A percentile compares a stretch with the other conserved stretches of the same genome.
These are phyloP conservation scores for Nineta flava DNA, from an alignment of 2,888 invertebrate species.

Conservation along the genomic window DNA sequence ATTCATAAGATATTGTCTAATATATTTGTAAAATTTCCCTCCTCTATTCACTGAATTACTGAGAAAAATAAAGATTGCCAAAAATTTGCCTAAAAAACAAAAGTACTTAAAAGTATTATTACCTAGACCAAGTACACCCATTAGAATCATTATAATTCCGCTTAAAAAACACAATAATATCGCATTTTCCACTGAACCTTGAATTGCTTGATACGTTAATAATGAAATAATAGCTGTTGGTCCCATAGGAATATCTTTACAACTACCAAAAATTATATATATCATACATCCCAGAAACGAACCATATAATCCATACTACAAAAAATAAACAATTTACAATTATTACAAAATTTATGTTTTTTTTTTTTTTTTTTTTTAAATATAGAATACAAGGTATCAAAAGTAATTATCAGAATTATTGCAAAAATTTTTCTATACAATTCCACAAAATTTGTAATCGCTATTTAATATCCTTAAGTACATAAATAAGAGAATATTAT, in stretches of 20 bases:
- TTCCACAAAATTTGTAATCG: background rate
- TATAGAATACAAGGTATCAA: background rate
- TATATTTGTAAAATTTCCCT: background rate
- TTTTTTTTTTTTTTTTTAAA: too few relatives aligned
- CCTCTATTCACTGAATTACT: too few relatives aligned
- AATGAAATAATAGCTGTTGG: slow-evolving; percentile 86
- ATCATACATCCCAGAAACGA: slow-evolving; percentile 86
- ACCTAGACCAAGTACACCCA: slow-evolving; percentile 72
- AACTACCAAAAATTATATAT: slow-evolving; percentile 80
- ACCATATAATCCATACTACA: slow-evolving; percentile 79
- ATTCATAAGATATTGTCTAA: background rate
- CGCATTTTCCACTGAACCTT: slow-evolving; percentile 51
- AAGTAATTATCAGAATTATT: background rate
- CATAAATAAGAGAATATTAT: background rate
- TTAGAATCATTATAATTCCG: slow-evolving; percentile 58
- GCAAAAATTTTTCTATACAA: background rate
- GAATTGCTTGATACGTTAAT: slow-evolving; percentile 63
- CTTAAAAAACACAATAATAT: slow-evolving; percentile 58
- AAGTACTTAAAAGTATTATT: slow-evolving; percentile 14
- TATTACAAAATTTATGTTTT: background rate
- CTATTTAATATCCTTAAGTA: too few relatives aligned
- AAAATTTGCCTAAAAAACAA: too few relatives aligned
- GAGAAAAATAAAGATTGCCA: too few relatives aligned
- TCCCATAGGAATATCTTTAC: slow-evolving; percentile 83
- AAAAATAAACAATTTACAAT: slow-evolving; percentile 11